Conservation (phyloP, 2,113 vertebrate genomes). For the Gavialis gangeticus region DNA sequence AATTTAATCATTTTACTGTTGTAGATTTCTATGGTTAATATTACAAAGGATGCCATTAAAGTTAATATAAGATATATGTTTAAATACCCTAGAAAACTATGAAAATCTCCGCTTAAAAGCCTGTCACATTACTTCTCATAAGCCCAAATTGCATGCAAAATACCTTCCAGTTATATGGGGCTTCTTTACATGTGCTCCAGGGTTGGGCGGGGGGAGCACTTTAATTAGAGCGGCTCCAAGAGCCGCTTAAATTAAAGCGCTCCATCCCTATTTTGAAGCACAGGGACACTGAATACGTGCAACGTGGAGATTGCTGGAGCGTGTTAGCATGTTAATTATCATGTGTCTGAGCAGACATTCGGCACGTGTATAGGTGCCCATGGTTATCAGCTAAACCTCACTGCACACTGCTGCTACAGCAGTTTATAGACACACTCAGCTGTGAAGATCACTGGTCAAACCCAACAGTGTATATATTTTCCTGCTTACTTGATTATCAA, state of each 20-base stretch:
- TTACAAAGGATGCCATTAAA: conserved; percentile 34
- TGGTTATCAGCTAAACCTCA: not conserved
- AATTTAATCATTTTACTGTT: not conserved
- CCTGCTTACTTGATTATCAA: not conserved
- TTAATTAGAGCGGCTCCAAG: not conserved
- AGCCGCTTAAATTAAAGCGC: not conserved
- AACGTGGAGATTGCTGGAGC: no score
- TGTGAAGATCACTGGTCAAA: not conserved
- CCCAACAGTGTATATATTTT: not conserved
- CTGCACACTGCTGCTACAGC: fast-evolving
- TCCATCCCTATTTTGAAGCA: no score
- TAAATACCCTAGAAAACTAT: not conserved
- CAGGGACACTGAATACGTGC: no score
- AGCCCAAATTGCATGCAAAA: not conserved
- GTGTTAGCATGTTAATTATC: no score
- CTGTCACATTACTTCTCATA: not conserved
- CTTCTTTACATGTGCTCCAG: no score
- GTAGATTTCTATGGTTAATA: not conserved
- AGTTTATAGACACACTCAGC: not conserved
- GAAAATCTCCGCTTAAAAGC: not conserved
- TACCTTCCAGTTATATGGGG: not conserved
- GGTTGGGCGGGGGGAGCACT: not conserved
- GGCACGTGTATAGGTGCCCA: no score
- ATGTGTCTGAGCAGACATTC: no score
- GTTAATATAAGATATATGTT: conserved; percentile 10